Evolutionary conservation across 2,797 vertebrate genomes (phyloP), one percentile per base, ranked within the genome.

Genomic region (Caiman crocodilus): DNA sequence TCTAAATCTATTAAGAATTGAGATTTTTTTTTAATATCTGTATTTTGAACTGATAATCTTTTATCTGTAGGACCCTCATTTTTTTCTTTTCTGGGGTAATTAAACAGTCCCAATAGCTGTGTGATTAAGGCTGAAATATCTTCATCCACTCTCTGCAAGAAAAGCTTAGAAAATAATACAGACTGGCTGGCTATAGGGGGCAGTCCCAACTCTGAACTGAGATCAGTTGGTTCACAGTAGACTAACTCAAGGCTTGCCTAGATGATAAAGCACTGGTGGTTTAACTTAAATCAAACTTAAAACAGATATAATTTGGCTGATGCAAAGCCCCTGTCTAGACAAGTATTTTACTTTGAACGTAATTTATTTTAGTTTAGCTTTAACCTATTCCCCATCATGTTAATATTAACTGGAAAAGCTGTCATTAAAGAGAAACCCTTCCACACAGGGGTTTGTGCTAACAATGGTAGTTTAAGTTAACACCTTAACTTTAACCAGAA

Each of bases 141-240:
- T n/a, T 2, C 23, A 16, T 10, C 25, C 67, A 25, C 69, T 86
- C 60, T 80, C 60, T 69, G 42, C 17, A 89, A 67, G 6, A 18
- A 25, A 56, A 20, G 55, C 32, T 76, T 57, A 78, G 25, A 87
- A 63, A 94, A 87, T 7, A 75, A 65, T 92, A 14, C 20, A 67
- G 16, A 67, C 10, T 8, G 17, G 1, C 1, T 60, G 9, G 28
- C 18, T 79, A 64, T 56, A 15, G 67, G 86, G 94, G 80, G 26
- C 28, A 10, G 55, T 14, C 17, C 28, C n/a, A 7, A 32, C 3
- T 18, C 0, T 1, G 32, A 74, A 67, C 4, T 11, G 15, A 69
- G 67, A 23, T 35, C 30, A 18, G 23, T 5, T 67, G 3, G 26
- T 26, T 55, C 42, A 5, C 21, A 20, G n/a, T 82, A 82, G 50